Evolutionary conservation across 2,888 invertebrate genomes (phyloP), one percentile per base, ranked within the genome.

Genomic region (Volucella inflata): DNA sequence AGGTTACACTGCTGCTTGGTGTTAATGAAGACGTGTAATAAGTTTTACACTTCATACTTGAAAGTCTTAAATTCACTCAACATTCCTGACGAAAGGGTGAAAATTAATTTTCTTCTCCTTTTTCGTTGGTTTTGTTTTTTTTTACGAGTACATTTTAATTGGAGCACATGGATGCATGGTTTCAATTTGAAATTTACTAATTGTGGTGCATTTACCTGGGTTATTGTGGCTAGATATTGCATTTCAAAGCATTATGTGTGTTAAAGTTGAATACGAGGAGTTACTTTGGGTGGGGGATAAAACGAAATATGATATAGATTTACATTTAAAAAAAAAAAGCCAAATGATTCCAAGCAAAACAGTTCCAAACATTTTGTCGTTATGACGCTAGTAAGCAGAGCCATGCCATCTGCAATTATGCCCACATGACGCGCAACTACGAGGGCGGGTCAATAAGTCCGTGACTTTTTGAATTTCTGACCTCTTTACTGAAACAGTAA

Each of bases 31-130:
- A 57, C 44, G 60, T 85, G 76, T 80, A 64, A 80, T 85, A 76
- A 85, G 71, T 80, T 85, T 76, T 71, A 65, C 80, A 84, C 80
- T 84, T 84, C 76, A 65, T 75, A 84, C 84, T 84, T 84, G 65
- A 84, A 80, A 65, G 70, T 75, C 65, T 79, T 80, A 84, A 84
- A 80, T 59, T 75, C 64, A 62, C 17, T 68, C 44, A 38, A 42
- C 68, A 30, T 40, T 57, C 8, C 14, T 30, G 12, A n/a, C n/a
- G n/a, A 55, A 72, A n/a, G 70, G 71, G 60, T 64, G 50, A 40
- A 71, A 72, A 55, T 68, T 42, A 55, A 50, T 55, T 36, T 30
- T 14, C n/a, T 30, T 64, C 44, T 46, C 40, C 11, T 57, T 14
- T 40, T 46, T 40, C 10, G 11, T 11, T 40, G 1, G 21, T 8